Percentiles rank a stretch among this genome's conserved stretches.
phyloP scores from a whole-genome alignment of 2,888 invertebrate genomes.

The Platypus cylindrus region DNA sequence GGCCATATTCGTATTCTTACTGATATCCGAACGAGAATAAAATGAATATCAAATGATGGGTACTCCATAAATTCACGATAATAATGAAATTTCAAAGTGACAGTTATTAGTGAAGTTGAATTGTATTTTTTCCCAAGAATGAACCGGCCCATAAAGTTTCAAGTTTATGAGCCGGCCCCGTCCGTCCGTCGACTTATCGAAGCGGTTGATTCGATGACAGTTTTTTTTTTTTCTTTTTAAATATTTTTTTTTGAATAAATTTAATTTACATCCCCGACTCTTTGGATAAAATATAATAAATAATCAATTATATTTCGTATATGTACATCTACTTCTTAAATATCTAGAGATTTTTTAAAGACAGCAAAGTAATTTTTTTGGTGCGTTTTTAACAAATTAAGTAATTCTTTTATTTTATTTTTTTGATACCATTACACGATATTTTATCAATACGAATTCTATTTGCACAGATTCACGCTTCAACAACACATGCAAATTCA shows the following conservation, averaged over 20 bases:
- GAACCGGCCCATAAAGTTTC: constrained; percentile 11
- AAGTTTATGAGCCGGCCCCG: constrained; percentile 12
- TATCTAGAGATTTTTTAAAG: too few relatives aligned
- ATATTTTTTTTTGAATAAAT: too few relatives aligned
- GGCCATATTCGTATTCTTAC: too few relatives aligned
- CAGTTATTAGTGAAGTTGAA: constrained; percentile 13
- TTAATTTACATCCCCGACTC: too few relatives aligned
- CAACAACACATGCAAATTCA: constrained; percentile 48
- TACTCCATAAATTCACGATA: constrained; percentile 13
- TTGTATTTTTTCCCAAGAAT: constrained; percentile 12
- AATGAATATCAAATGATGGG: too few relatives aligned
- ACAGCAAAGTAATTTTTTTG: too few relatives aligned
- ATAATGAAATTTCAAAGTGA: constrained; percentile 13
- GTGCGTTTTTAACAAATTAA: too few relatives aligned
- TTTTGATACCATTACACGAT: background rate
- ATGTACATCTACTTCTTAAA: too few relatives aligned
- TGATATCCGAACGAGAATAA: too few relatives aligned
- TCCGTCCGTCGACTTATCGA: constrained; percentile 2
- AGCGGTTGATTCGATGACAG: background rate
- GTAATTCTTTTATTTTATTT: too few relatives aligned
- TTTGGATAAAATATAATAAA: too few relatives aligned
- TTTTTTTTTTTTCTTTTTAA: background rate
- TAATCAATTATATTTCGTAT: too few relatives aligned
- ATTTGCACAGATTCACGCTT: constrained; percentile 40
- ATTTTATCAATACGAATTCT: constrained; percentile 2